These are phyloP conservation scores for Mesoclemmys tuberculata DNA, from an alignment of 2,113 vertebrate species.

Conservation along the genomic window DNA sequence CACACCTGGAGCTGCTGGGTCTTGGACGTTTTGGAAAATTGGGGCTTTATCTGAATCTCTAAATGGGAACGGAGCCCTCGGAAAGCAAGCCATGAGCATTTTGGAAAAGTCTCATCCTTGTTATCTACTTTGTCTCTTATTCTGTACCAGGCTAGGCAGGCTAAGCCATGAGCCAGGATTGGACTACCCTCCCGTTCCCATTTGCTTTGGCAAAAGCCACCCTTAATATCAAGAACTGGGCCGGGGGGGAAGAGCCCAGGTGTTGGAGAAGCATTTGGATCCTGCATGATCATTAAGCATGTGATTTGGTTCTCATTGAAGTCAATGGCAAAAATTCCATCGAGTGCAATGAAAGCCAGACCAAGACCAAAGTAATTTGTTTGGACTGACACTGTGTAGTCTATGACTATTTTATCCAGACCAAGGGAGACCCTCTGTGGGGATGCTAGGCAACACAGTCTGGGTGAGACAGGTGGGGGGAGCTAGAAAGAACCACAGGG, in stretches of 20 bases:
- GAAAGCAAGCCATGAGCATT: not conserved
- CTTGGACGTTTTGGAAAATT: not conserved
- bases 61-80: rapidly evolving
- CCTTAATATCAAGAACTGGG: not conserved
- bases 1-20: not conserved
- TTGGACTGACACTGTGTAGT: not conserved
- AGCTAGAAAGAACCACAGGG: not conserved
- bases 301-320: not conserved
- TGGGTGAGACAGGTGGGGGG: not conserved
- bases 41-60: not conserved
- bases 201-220: not conserved
- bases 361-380: not conserved
- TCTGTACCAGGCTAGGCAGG: not conserved
- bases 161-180: not conserved
- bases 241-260: not conserved
- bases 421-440: conserved; percentile 69
- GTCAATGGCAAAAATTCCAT: not conserved
- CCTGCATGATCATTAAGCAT: not conserved
- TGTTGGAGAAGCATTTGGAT: not conserved
- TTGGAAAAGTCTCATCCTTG: not conserved
- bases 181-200: not conserved
- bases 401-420: conserved; percentile 18
- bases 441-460: conserved; percentile 45
- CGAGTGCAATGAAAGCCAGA: rapidly evolving
- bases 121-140: too few species aligned